Conservation (phyloP, 30 jellyfish, hydroid and myxozoan genomes). For the Clytia hemisphaerica region DNA sequence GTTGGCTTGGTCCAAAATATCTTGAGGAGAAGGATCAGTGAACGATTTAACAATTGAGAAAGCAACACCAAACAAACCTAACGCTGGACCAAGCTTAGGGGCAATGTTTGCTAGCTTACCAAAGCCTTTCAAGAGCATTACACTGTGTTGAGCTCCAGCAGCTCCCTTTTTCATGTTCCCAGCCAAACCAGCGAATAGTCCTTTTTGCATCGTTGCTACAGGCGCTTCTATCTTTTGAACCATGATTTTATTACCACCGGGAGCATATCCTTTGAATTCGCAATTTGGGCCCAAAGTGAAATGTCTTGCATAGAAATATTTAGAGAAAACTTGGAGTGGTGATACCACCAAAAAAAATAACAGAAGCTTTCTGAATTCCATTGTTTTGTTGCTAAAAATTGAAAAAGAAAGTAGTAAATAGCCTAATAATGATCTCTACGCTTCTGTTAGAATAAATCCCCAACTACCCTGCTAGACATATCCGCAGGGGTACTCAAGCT, state of each 20-base stretch:
- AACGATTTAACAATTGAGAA: neutral
- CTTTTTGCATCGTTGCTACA: neutral
- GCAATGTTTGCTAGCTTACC: constrained; percentile 11
- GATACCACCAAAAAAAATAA: too few species aligned
- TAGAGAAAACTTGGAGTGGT: too few species aligned
- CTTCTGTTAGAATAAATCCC: too few species aligned
- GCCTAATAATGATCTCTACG: too few species aligned
- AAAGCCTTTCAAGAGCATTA: neutral
- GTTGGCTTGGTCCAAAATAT: too few species aligned
- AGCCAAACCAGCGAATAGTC: neutral
- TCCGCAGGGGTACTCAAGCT: too few species aligned
- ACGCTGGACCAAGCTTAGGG: constrained; percentile 36
- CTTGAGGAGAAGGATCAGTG: constrained; percentile 14
- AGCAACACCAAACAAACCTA: constrained; percentile 28
- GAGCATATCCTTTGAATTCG: constrained; percentile 21
- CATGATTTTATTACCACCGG: constrained; percentile 22
- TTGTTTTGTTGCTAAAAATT: too few species aligned
- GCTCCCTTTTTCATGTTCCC: constrained; percentile 2
- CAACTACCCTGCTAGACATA: too few species aligned
- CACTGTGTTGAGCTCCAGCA: neutral
- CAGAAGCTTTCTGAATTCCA: too few species aligned
- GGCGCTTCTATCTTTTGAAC: constrained; percentile 4
- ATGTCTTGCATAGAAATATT: too few species aligned
- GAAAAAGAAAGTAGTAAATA: too few species aligned
- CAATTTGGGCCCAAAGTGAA: too few species aligned